phyloP scores from a whole-genome alignment of 2,888 invertebrate species.

The Oxyscelio sp. region DNA sequence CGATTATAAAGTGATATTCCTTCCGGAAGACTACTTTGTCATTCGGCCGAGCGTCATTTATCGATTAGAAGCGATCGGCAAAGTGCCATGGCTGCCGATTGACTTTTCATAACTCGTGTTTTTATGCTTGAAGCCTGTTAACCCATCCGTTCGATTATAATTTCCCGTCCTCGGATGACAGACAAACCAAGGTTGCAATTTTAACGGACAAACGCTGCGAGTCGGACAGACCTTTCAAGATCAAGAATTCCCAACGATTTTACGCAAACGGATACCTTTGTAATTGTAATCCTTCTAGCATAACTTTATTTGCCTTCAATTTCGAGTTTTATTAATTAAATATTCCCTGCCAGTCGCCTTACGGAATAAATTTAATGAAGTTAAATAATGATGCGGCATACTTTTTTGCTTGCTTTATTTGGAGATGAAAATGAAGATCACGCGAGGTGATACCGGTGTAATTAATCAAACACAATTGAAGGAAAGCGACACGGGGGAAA shows the following conservation, averaged over 20 bases:
- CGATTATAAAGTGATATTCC: no score
- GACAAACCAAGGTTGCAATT: constrained; percentile 54
- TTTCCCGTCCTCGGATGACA: constrained; percentile 49
- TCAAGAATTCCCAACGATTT: constrained; percentile 33
- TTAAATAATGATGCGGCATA: not conserved
- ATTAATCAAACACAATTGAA: not conserved
- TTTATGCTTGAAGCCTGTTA: constrained; percentile 9
- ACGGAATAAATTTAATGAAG: constrained; percentile 1
- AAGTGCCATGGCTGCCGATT: no score
- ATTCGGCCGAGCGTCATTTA: no score
- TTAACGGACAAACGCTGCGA: constrained; percentile 36
- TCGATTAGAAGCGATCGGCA: no score
- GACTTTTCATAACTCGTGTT: constrained; percentile 8
- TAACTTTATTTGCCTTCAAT: constrained; percentile 37
- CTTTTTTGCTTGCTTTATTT: constrained; percentile 3
- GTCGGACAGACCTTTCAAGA: constrained; percentile 46
- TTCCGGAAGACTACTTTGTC: no score
- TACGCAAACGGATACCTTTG: constrained; percentile 29
- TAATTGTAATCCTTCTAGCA: constrained; percentile 24
- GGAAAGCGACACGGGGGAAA: not conserved
- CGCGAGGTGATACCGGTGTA: not conserved
- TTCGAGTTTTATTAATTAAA: constrained; percentile 39
- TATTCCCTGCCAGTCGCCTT: not conserved
- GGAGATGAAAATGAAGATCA: constrained; percentile 6
- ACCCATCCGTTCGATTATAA: constrained; percentile 43